Base-by-base conservation (phyloP, 2,113 vertebrate species). In the Mystacornis crossleyi region DNA sequence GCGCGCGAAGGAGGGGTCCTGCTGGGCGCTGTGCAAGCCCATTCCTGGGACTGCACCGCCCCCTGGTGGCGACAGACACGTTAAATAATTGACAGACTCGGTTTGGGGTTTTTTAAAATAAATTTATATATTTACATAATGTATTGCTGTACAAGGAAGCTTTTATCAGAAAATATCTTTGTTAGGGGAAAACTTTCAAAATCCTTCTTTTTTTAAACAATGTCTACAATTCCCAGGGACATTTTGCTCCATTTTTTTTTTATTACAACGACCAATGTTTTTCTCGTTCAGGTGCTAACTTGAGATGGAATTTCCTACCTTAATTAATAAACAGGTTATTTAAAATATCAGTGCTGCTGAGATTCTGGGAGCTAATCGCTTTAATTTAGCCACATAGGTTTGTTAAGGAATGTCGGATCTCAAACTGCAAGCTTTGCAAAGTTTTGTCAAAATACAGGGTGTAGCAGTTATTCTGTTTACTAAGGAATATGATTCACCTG, bases 1-100 rank as follows among this genome's bases (percentile, higher is more conserved):
- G 61, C 5, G 0, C 2, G 0, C 8, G 8, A 7, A 38, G 1
- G 18, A 8, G 40, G 26, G 15, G 4, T 28, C 16, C 18, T 1
- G 14, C 47, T 4, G 48, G 66, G 33, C 29, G 7, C 6, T 20
- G 43, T 20, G 38, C 19, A 8, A 60, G 19, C 43, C 57, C 34
- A 92, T 95, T 94, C 61, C 67, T 95, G 75, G 33, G 45, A 7
- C 48, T 38, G 74, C 91, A 77, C 91, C 96, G 97, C 72, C 97
- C 95, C 91, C 98, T 97, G 87, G 94, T 28, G 97, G 26, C 40
- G 14, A 6, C 38, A 43, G 10, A 26, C 64, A 1, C 29, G 11
- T 0, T 17, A 60, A 77, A 53, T 6, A 12, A 60, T 7, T 33
- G 24, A 38, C 42, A 36, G 29, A 40, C 20, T 18, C 36, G 1